Base-by-base conservation (phyloP, 2,888 invertebrate species). In the Ormyrus labotus region DNA sequence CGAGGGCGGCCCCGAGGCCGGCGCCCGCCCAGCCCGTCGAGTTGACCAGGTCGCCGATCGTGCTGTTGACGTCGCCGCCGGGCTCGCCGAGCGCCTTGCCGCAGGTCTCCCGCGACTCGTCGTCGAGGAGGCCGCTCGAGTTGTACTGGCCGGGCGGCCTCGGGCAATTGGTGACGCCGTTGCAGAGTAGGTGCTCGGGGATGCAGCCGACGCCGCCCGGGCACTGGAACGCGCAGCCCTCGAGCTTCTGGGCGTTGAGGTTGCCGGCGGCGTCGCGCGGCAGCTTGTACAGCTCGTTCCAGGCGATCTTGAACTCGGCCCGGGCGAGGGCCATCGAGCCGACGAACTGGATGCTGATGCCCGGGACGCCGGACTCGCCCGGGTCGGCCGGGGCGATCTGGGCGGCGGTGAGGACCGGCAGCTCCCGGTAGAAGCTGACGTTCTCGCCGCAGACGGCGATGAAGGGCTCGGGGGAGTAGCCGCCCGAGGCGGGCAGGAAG, bases 101-200 rank as follows among this genome's bases (percentile, higher is more conserved):
- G 87, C 96, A 96, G 11, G 96, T 92, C 86, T 96, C 95, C 0
- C 95, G 93, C 0, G 96, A 94, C 88, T 96, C 96, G 89, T 96
- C 96, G 85, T 95, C 94, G 68, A 94, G 90, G 81, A 93, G 34
- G 92, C 3, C 92, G 92, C 85, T 87, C 61, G 19, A 70, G 55
- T 78, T 84, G 45, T 64, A 81, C 6, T 55, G 68, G 48, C 53
- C 77, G n/a, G 69, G 85, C 92, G 78, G 94, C 91, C 89, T 93
- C 91, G 97, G 97, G 90, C 97, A 97, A 89, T 97, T 97, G 13
- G 96, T 93, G 3, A 97, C 94, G 5, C 97, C 97, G 88, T 97
- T 97, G 90, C 97, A 97, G 2, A 97, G 94, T 47, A 97, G 92
- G 86, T 96, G 93, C 34, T 94, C 94, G 6, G 97, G 96, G 87